These are phyloP conservation scores for Eciton burchellii DNA, from an alignment of 1,140 invertebrate genomes.

Conservation along the genomic window DNA sequence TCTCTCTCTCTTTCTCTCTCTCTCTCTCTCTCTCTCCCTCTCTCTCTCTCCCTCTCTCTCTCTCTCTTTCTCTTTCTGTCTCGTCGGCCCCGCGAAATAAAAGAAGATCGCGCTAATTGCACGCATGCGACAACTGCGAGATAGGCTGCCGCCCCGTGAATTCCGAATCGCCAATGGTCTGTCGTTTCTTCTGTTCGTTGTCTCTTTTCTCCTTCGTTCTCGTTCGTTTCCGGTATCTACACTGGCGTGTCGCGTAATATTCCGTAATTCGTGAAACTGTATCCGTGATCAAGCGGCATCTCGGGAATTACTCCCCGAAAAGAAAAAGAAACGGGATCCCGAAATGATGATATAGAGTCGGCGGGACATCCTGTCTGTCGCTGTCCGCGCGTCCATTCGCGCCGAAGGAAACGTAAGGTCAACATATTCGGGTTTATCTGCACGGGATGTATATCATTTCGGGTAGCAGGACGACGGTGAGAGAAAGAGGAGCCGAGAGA, in stretches of 20 bases:
- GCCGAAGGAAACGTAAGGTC: constrained; percentile 52
- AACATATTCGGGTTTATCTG: constrained; percentile 59
- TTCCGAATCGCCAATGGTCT: not conserved
- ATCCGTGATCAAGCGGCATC: not conserved
- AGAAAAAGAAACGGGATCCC: constrained; percentile 15
- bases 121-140: not conserved
- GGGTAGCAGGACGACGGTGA: constrained; percentile 46
- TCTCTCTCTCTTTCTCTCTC: no score
- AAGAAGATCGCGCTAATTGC: constrained; percentile 11
- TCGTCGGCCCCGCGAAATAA: not conserved
- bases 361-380: constrained; percentile 53
- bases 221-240: not conserved
- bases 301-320: constrained; percentile 40
- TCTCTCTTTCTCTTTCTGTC: no score
- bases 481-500: constrained; percentile 45
- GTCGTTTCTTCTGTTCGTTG: no score
- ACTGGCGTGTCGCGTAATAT: not conserved
- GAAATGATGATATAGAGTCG: constrained; percentile 52
- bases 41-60: no score
- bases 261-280: constrained; percentile 23
- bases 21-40: no score
- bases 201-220: not conserved
- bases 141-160: constrained; percentile 1
- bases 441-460: constrained; percentile 61
- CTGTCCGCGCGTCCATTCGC: constrained; percentile 12